Evolutionary conservation across 2,113 vertebrate species (phyloP), one percentile per base, ranked within the genome.

Genomic region (Tautogolabrus adspersus): DNA sequence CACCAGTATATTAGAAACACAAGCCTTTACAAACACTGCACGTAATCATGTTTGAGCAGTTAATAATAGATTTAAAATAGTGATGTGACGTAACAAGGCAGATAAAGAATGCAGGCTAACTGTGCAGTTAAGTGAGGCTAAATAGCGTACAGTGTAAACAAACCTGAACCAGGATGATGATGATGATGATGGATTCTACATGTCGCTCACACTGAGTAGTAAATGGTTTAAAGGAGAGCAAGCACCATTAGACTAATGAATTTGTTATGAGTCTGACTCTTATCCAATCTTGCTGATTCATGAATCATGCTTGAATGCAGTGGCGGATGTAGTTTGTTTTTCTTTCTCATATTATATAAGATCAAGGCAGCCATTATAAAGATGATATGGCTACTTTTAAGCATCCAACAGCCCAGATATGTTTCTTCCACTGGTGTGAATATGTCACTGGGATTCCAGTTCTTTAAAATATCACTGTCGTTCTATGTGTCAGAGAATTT

Each of bases 261-360:
- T 80, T 63, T 79, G 22, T 82, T 63, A 79, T 76, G 72, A 82
- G 59, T 38, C 38, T 23, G 61, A 62, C 72, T 82, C 44, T 60
- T 30, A 70, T 74, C 26, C 52, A 66, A 26, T 56, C 55, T 57
- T 56, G 64, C 18, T 67, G 56, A 62, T 21, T 59, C 69, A 67
- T 61, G 57, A 67, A 21, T 75, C 71, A 47, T 62, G 58, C 66
- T 62, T 40, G 26, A 58, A 47, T 55, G 56, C 57, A 84, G 16
- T 34, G 18, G 38, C 26, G 65, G 64, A 79, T 65, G 69, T 47
- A 40, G 1, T 47, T 47, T 15, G 12, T 11, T 49, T 18, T 49
- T 12, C 13, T 19, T 37, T 8, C 26, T 57, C 58, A 51, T n/a
- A 56, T 54, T 19, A 18, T 10, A 44, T 65, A 3, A 15, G n/a